phyloP scores from a whole-genome alignment of 2,113 vertebrate genomes.

The Crotalus viridis region DNA sequence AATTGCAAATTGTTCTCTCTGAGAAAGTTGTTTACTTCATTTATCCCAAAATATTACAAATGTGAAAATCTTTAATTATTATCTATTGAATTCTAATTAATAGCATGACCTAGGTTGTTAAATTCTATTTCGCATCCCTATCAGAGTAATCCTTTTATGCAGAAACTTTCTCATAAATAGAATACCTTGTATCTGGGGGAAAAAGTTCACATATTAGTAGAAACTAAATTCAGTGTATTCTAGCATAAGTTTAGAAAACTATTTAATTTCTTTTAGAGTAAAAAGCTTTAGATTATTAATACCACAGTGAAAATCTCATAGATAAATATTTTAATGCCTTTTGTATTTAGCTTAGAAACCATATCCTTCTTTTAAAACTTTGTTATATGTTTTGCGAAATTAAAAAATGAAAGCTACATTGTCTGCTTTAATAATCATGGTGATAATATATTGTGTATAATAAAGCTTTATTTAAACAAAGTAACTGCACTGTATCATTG shows the following conservation, averaged over 20 bases:
- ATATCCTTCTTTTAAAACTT: not conserved
- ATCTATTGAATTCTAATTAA: not conserved
- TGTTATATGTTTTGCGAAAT: not conserved
- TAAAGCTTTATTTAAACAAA: not conserved
- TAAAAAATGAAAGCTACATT: not conserved
- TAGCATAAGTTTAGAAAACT: not conserved
- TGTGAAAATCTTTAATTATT: not conserved
- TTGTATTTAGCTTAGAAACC: not conserved
- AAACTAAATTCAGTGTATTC: not conserved
- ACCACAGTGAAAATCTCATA: constrained; percentile 6
- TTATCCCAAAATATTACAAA: not conserved
- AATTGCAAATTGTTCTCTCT: not conserved
- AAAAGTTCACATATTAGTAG: not conserved
- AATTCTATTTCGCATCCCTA: too few relatives aligned
- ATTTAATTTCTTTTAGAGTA: constrained; percentile 23
- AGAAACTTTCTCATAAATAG: not conserved
- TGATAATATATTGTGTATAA: not conserved
- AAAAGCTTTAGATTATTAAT: not conserved
- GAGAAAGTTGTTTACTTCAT: not conserved
- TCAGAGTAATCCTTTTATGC: not conserved
- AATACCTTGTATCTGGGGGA: not conserved
- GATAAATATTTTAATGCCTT: not conserved
- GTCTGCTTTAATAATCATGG: not conserved
- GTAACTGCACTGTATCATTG: not conserved
- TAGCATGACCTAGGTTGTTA: not conserved